Base-by-base conservation (phyloP, 2,888 invertebrate genomes). In the Rhingia campestris region DNA sequence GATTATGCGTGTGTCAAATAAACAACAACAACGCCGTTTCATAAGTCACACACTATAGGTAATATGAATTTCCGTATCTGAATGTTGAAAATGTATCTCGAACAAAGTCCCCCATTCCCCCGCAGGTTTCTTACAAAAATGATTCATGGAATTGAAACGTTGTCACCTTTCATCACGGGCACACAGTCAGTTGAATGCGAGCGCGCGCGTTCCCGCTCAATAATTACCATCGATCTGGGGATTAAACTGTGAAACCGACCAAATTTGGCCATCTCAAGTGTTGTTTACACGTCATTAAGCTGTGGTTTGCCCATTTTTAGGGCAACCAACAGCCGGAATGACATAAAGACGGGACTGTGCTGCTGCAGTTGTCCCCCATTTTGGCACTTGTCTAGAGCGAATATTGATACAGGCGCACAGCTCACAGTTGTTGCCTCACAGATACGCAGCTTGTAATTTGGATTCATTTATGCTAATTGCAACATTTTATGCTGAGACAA, bases 261-360 rank as follows among this genome's bases (percentile, higher is more conserved):
- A 79, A 75, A 80, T 70, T 80, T 74, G 84, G 84, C 59, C 74
- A 59, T 61, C 79, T 66, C 84, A 51, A 84, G 84, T 84, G 84
- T 84, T 84, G 80, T 80, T 84, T 84, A 84, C 84, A 84, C 79
- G 84, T 84, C 84, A 84, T 84, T 84, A 80, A 64, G 84, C 69
- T 54, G 84, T 37, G 69, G 67, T 53, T 58, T 75, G 74, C 37
- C 79, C 70, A 74, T 70, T 77, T 77, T 63, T 9, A 59, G 45
- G 59, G 33, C 61, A 37, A 14, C 72, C 77, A 72, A 66, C 72
- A 72, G 35, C 81, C 81, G 64, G 82, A 82, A 79, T 82, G 82
- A 77, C 77, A 74, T 47, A 63, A 64, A 45, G 77, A 64, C 77
- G 41, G 45, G 79, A 37, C 35, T 43, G 14, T 2, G 41, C 5